A percentile compares a stretch with the other conserved stretches of the same genome.
phyloP scores from a whole-genome alignment of 2,113 vertebrate genomes.

The Ciconia stormi region DNA sequence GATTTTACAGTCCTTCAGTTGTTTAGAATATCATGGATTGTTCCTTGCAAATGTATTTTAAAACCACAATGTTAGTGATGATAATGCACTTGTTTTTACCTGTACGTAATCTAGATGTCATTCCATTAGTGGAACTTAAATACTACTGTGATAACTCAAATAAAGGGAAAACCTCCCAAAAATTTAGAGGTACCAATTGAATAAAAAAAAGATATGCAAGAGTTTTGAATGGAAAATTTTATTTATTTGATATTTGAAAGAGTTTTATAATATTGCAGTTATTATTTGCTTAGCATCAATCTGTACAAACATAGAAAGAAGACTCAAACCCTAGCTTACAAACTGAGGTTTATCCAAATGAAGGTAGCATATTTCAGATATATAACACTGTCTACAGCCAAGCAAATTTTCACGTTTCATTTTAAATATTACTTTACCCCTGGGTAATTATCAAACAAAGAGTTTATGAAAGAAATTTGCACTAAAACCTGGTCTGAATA shows the following conservation, averaged over 20 bases:
- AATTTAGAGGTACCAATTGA: not conserved
- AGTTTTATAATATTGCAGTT: not conserved
- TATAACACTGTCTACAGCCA: not conserved
- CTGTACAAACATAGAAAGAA: not conserved
- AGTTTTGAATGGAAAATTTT: not conserved
- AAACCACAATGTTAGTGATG: not conserved
- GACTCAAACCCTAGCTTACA: not conserved
- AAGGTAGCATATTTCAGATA: not conserved
- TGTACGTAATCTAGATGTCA: not conserved
- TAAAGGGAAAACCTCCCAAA: not conserved
- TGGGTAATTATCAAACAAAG: not conserved
- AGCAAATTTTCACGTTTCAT: not conserved
- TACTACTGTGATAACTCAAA: not conserved
- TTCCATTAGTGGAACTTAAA: not conserved
- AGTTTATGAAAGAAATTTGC: not conserved
- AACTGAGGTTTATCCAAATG: not conserved
- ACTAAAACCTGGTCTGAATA: not conserved
- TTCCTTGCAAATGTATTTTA: not conserved
- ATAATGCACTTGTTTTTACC: not conserved
- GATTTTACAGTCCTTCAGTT: not conserved
- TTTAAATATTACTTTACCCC: not conserved
- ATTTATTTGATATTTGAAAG: not conserved
- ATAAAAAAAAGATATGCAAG: not conserved
- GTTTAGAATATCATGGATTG: not conserved
- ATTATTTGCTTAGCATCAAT: not conserved